These are phyloP conservation scores for Hydractinia echinata DNA, from an alignment of 30 jellyfish, hydroid and myxozoan genomes.

Conservation along the genomic window DNA sequence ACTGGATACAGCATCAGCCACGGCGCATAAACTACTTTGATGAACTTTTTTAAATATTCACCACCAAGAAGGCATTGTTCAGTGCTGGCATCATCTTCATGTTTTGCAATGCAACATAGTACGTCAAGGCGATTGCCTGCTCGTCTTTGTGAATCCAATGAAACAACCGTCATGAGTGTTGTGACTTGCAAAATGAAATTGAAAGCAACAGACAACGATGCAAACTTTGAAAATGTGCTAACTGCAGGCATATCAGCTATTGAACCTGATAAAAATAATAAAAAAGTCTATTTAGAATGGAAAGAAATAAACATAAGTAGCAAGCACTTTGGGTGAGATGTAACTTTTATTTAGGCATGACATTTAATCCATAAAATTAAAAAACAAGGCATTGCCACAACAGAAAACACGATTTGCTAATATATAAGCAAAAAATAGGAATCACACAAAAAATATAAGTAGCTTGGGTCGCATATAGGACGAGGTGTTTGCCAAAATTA, in stretches of 20 bases:
- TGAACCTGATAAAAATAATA: constrained; percentile 44
- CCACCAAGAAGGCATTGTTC: constrained; percentile 26
- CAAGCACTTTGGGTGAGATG: too few species aligned
- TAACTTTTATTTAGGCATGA: too few species aligned
- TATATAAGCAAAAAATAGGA: too few species aligned
- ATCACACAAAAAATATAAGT: too few species aligned
- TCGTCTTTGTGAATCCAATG: constrained; percentile 84
- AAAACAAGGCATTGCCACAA: too few species aligned
- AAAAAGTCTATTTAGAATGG: too few species aligned
- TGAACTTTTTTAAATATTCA: constrained; percentile 46
- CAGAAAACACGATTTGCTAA: too few species aligned
- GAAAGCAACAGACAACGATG: constrained; percentile 71
- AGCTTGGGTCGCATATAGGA: too few species aligned
- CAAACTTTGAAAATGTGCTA: constrained; percentile 74
- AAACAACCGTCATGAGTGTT: constrained; percentile 66
- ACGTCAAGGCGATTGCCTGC: constrained; percentile 23
- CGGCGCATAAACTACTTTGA: constrained; percentile 61
- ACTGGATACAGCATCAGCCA: constrained; percentile 50
- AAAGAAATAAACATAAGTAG: too few species aligned
- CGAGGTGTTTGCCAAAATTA: too few species aligned
- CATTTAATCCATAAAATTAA: too few species aligned
- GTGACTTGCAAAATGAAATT: constrained; percentile 88
- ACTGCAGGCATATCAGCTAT: constrained; percentile 96
- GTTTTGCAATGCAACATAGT: constrained; percentile 28
- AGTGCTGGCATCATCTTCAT: constrained; percentile 8